A percentile compares a stretch with the other conserved stretches of the same genome.
phyloP scores from a whole-genome alignment of 1,140 invertebrate genomes.

The Danaus plexippus region DNA sequence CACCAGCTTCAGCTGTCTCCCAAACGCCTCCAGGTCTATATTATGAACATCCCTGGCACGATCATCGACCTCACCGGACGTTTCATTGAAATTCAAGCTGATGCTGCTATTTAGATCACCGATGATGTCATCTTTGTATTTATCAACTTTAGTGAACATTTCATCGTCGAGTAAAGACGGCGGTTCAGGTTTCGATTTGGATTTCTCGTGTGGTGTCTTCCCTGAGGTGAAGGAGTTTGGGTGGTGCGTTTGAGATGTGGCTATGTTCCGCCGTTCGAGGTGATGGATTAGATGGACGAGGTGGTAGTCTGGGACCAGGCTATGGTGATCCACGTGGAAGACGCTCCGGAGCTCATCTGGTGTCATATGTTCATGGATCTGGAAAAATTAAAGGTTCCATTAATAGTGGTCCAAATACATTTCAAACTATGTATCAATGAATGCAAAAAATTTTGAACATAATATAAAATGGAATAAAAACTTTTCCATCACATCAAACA shows the following conservation, averaged over 20 bases:
- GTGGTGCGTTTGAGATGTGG: constrained; percentile 31
- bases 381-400: constrained; percentile 24
- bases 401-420: not conserved
- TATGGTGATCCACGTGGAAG: constrained; percentile 84
- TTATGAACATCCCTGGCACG: constrained; percentile 73
- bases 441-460: not conserved
- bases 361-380: constrained; percentile 90
- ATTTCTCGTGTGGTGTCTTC: constrained; percentile 64
- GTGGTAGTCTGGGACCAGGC: constrained; percentile 75
- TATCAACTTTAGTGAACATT: constrained; percentile 58
- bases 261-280: constrained; percentile 58
- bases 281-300: constrained; percentile 72
- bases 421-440: constrained; percentile 4
- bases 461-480: not conserved
- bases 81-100: constrained; percentile 46
- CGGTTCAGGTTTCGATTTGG: constrained; percentile 39
- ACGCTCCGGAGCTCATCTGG: constrained; percentile 82
- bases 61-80: constrained; percentile 66
- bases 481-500: not conserved
- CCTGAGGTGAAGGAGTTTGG: constrained; percentile 32
- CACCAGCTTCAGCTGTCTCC: constrained; percentile 79
- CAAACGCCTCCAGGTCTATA: constrained; percentile 84
- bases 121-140: constrained; percentile 54
- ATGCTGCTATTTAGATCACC: constrained; percentile 61
- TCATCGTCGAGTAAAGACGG: constrained; percentile 56